Percentiles rank a stretch among this genome's conserved stretches.
These are phyloP conservation scores for Hemibagrus guttatus DNA, from an alignment of 2,797 vertebrate species.

Conservation along the genomic window DNA sequence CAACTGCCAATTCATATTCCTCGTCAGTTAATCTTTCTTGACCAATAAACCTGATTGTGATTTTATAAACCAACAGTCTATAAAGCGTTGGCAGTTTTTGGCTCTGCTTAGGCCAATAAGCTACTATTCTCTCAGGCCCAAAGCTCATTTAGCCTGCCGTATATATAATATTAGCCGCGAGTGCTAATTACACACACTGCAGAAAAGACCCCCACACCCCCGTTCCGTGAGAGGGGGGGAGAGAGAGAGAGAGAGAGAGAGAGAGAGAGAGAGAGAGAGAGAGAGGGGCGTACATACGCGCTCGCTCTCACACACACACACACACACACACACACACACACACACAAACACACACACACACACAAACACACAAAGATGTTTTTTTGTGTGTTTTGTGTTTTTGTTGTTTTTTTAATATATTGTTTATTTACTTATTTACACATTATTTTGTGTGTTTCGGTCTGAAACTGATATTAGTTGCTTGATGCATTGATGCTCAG, in stretches of 20 bases:
- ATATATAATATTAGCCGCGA: conserved; percentile 27
- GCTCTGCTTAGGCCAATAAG: conserved; percentile 23
- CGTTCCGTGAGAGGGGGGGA: not conserved
- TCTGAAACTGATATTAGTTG: too few relatives aligned
- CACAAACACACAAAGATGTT: not conserved
- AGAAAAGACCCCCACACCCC: not conserved
- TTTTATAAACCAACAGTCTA: conserved; percentile 12
- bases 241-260: too few relatives aligned
- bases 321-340: not conserved
- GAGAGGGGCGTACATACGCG: not conserved
- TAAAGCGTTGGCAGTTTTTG: not conserved
- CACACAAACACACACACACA: not conserved
- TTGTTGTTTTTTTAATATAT: not conserved
- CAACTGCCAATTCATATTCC: not conserved
- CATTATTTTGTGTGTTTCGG: too few relatives aligned
- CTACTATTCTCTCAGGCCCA: conserved; percentile 9
- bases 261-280: not conserved
- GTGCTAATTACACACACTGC: conserved; percentile 31
- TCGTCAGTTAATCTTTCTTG: not conserved
- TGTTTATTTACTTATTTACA: not conserved
- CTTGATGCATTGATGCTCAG: not conserved
- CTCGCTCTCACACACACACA: not conserved
- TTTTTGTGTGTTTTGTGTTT: not conserved
- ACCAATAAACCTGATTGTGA: not conserved
- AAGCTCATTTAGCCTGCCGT: conserved; percentile 21